These are phyloP conservation scores for Falco berigora DNA, from an alignment of 2,797 vertebrate species.

Conservation along the genomic window DNA sequence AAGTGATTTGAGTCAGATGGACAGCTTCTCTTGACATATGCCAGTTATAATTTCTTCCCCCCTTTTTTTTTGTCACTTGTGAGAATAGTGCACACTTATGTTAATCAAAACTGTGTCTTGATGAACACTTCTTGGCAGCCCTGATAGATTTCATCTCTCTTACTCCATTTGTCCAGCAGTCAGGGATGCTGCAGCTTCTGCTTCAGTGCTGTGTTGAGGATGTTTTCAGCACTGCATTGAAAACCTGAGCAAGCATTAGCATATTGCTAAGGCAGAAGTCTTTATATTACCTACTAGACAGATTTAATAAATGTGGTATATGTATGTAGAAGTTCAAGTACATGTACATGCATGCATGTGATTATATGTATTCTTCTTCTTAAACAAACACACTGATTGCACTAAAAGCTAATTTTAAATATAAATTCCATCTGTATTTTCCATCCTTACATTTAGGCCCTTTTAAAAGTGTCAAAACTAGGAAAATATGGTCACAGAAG, in stretches of 20 bases:
- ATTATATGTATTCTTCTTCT: not conserved
- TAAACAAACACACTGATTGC: not conserved
- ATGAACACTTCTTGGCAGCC: conserved; percentile 28
- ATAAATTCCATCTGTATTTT: not conserved
- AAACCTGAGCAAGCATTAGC: conserved; percentile 38
- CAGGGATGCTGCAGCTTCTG: not conserved
- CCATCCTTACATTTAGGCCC: not conserved
- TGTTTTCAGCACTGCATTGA: conserved; percentile 24
- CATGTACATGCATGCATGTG: not conserved
- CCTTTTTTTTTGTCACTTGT: not conserved
- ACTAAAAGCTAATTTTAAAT: not conserved
- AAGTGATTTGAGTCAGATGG: not conserved
- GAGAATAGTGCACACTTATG: not conserved
- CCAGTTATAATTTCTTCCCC: not conserved
- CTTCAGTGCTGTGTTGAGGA: conserved; percentile 4
- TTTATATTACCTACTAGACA: not conserved
- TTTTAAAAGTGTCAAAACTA: not conserved
- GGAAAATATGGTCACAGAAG: not conserved
- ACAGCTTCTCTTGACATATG: not conserved
- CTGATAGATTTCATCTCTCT: conserved; percentile 15
- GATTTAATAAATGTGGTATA: not conserved
- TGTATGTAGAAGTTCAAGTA: not conserved
- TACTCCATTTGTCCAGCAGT: conserved; percentile 40
- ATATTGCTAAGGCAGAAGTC: conserved; percentile 2
- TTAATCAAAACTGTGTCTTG: conserved; percentile 31